Conservation (phyloP, 2,113 vertebrate species). For the Ivindomyrus marchei region DNA sequence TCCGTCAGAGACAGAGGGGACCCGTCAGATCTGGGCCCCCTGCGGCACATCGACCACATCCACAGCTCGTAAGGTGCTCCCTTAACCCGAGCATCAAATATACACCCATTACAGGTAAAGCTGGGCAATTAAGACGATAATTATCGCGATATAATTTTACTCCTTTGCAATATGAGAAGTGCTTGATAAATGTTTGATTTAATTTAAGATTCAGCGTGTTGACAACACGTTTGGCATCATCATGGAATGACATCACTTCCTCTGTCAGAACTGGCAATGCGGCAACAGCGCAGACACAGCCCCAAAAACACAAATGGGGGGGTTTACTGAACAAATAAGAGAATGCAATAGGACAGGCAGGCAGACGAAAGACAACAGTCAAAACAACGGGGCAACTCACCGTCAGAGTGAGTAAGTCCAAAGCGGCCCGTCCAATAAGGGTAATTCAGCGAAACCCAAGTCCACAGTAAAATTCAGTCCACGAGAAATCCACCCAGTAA, state of each 20-base stretch:
- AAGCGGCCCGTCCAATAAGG: neutral
- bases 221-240: neutral
- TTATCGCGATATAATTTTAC: neutral
- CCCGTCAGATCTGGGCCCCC: neutral
- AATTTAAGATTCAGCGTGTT: neutral
- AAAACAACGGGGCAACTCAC: neutral
- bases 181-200: neutral
- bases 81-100: neutral
- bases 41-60: neutral
- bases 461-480: neutral
- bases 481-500: neutral
- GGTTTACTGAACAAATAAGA: neutral
- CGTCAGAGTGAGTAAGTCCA: neutral
- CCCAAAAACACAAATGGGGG: neutral
- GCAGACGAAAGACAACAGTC: neutral
- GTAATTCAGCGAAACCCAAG: neutral
- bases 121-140: neutral
- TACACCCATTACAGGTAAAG: neutral
- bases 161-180: neutral
- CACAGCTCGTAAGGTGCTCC: neutral
- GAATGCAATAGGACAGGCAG: neutral
- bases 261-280: neutral
- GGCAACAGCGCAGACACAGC: neutral
- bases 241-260: neutral
- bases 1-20: neutral